These are phyloP conservation scores for Bovichtus variegatus DNA, from an alignment of 2,797 vertebrate species.

Conservation along the genomic window DNA sequence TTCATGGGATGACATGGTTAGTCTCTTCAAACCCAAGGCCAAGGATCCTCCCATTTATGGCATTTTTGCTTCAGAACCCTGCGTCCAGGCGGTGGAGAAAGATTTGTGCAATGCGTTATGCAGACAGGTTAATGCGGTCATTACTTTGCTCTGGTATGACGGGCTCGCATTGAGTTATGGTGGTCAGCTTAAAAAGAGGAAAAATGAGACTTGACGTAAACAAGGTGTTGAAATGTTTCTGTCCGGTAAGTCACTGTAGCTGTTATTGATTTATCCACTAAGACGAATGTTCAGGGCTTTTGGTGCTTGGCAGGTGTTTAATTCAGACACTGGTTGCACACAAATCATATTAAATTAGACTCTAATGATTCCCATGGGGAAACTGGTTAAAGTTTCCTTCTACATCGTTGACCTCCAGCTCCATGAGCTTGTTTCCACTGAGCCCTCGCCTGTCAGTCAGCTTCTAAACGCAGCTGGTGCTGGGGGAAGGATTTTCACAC, in stretches of 20 bases:
- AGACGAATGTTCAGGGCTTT: constrained; percentile 41
- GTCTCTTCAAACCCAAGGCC: background rate
- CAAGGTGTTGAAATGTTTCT: constrained; percentile 18
- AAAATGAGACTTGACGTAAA: background rate
- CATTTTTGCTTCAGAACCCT: background rate
- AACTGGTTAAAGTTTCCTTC: constrained; percentile 39
- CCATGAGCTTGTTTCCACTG: constrained; percentile 23
- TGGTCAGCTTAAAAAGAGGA: background rate
- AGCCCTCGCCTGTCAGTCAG: constrained; percentile 39
- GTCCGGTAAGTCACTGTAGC: constrained; percentile 22
- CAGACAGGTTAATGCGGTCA: background rate
- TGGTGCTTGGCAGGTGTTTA: constrained; percentile 62
- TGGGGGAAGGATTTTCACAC: constrained; percentile 28
- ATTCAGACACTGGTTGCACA: constrained; percentile 49
- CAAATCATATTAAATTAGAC: constrained; percentile 60
- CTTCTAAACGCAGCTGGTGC: constrained; percentile 37
- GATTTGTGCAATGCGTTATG: background rate
- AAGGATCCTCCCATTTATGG: background rate
- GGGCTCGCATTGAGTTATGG: background rate
- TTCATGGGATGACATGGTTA: background rate
- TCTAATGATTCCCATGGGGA: constrained; percentile 54
- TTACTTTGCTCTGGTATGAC: background rate
- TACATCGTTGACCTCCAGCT: constrained; percentile 58
- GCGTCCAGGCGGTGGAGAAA: background rate
- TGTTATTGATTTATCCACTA: constrained; percentile 44